Evolutionary conservation across 2,888 invertebrate genomes (phyloP).

Genomic region (Trichacis sp.): DNA sequence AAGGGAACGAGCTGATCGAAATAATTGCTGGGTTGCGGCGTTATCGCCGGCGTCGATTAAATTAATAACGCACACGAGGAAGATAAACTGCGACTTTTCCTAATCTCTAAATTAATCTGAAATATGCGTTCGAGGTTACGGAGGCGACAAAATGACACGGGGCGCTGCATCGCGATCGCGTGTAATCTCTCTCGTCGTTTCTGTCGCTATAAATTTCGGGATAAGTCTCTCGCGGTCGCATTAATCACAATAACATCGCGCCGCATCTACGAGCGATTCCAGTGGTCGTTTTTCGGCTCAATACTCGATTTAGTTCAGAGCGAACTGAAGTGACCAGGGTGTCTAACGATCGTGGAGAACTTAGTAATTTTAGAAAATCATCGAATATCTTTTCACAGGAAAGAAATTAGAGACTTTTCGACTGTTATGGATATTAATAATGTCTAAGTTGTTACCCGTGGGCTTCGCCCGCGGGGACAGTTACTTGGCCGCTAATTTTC

Average conservation of each 20-base stretch:
- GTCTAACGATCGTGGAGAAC: too few relatives aligned
- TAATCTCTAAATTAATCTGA: conserved; percentile 27
- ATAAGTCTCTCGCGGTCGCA: conserved; percentile 17
- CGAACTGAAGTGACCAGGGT: conserved; percentile 7
- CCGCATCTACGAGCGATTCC: conserved; percentile 1
- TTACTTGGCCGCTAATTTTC: too few relatives aligned
- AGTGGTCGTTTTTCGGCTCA: background rate
- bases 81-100: conserved; percentile 24
- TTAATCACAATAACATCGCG: conserved; percentile 13
- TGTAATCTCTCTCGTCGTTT: conserved; percentile 14
- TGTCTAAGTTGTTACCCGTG: too few relatives aligned
- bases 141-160: conserved; percentile 12
- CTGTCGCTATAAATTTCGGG: conserved; percentile 23
- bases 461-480: too few relatives aligned
- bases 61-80: conserved; percentile 23
- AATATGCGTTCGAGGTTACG: conserved; percentile 19
- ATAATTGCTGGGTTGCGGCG: too few relatives aligned
- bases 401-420: too few relatives aligned
- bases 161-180: conserved; percentile 8
- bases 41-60: conserved; percentile 17
- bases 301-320: conserved; percentile 12
- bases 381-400: too few relatives aligned
- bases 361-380: too few relatives aligned
- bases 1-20: too few relatives aligned
- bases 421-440: too few relatives aligned